phyloP scores from a whole-genome alignment of 1,140 invertebrate species.

The Cydia splendana region DNA sequence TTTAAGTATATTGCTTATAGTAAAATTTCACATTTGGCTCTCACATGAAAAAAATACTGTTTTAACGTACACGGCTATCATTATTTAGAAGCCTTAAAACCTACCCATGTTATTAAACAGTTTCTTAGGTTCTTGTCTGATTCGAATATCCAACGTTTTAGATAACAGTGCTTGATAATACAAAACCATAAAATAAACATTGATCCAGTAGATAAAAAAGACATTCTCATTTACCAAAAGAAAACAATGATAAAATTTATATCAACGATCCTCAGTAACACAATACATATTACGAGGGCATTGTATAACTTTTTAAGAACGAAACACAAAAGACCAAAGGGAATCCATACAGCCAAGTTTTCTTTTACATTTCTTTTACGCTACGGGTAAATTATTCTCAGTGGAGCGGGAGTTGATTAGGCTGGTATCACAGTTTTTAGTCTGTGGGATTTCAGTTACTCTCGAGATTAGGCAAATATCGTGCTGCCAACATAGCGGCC shows the following conservation, averaged over 20 bases:
- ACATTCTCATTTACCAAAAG: neutral
- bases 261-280: neutral
- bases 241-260: neutral
- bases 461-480: neutral
- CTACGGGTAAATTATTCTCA: constrained; percentile 24
- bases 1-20: too few species aligned
- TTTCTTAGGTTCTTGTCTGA: too few species aligned
- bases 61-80: too few species aligned
- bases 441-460: neutral
- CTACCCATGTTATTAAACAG: too few species aligned
- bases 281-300: constrained; percentile 12
- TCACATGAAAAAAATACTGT: too few species aligned
- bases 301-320: constrained; percentile 25
- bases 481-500: constrained; percentile 11
- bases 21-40: too few species aligned
- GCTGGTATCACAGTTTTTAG: constrained; percentile 22
- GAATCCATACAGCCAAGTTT: constrained; percentile 27
- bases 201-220: neutral
- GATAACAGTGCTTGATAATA: too few species aligned
- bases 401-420: constrained; percentile 4
- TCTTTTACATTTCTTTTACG: constrained; percentile 2
- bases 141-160: too few species aligned
- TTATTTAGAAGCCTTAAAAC: too few species aligned
- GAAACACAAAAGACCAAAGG: constrained; percentile 21
- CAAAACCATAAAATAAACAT: too few species aligned